Evolutionary conservation across 1,140 invertebrate genomes (phyloP), one percentile per base, ranked within the genome.

Genomic region (Cydia pomonella): DNA sequence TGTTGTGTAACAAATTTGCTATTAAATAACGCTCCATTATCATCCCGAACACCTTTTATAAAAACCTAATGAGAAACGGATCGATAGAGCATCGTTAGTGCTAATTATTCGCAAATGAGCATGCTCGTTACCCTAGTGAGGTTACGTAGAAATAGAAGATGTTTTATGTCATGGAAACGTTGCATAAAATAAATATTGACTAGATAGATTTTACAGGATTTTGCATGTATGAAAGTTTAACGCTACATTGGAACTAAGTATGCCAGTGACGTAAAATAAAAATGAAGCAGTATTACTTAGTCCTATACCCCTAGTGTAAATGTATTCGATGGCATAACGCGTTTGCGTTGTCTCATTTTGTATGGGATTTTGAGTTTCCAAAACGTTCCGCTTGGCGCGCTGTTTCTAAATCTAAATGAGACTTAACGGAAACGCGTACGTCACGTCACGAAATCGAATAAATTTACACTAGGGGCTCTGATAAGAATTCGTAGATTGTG

Each of bases 51-150:
- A 59, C 9, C 53, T 59, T 59, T 23, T 59, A 59, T 59, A 59
- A 59, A 59, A 59, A 59, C 53, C 18, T 59, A 59, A 59, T 23
- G 53, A 59, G 53, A 21, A 59, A 59, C 53, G 16, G 29, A 33
- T 69, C 63, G 64, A 69, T 69, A 21, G 2, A 38, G 64, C 64
- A 33, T 33, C 27, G 64, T 69, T 69, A 69, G 29, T 18, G 29
- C 27, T 69, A 69, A 69, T 69, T 69, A 69, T 69, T 18, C 64
- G 29, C 29, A 69, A 69, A 69, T 69, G 64, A 33, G 64, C 29
- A 59, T 23, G 27, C 64, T 33, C 64, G 29, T 33, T 69, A 18
- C 27, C 64, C 27, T 41, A 69, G 29, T 69, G n/a, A 21, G 4
- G 13, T n/a, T 69, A 38, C 64, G 64, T n/a, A n/a, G 63, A 3